Conservation (phyloP, 2,888 invertebrate genomes). For the Phalangium opilio region DNA sequence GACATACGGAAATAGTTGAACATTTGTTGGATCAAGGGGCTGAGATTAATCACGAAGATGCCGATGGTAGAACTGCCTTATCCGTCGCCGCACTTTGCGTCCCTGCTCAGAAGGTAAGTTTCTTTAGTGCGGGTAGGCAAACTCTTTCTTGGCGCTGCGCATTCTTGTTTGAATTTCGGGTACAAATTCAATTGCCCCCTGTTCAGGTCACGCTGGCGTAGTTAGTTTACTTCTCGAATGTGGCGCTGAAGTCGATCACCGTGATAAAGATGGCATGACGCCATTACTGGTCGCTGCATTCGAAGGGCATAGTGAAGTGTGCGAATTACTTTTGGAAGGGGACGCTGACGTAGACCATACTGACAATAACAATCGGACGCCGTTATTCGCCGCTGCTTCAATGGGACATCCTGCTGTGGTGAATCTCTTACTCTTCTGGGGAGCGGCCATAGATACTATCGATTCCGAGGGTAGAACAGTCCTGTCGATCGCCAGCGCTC, state of each 20-base stretch:
- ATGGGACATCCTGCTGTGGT: constrained; percentile 80
- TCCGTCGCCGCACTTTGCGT: constrained; percentile 75
- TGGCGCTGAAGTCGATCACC: constrained; percentile 63
- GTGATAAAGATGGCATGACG: constrained; percentile 73
- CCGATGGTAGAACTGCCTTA: constrained; percentile 72
- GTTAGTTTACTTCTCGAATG: constrained; percentile 47
- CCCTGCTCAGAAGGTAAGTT: constrained; percentile 43
- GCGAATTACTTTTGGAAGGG: constrained; percentile 74
- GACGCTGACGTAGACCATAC: constrained; percentile 82
- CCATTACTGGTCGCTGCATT: constrained; percentile 77
- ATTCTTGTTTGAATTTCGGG: no score
- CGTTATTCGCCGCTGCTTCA: constrained; percentile 71
- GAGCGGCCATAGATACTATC: constrained; percentile 85
- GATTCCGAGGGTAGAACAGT: constrained; percentile 84
- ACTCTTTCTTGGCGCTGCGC: no score
- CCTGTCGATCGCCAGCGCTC: constrained; percentile 35
- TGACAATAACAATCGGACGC: constrained; percentile 64
- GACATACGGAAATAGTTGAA: constrained; percentile 77
- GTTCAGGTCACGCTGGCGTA: constrained; percentile 34
- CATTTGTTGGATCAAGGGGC: constrained; percentile 66
- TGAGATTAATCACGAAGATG: constrained; percentile 66
- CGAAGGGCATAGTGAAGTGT: constrained; percentile 80
- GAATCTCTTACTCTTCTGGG: constrained; percentile 78
- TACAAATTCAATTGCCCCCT: no score
- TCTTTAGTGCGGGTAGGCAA: no score